Evolutionary conservation across 2,113 vertebrate species (phyloP).

Genomic region (Rhabdornis inornatus): DNA sequence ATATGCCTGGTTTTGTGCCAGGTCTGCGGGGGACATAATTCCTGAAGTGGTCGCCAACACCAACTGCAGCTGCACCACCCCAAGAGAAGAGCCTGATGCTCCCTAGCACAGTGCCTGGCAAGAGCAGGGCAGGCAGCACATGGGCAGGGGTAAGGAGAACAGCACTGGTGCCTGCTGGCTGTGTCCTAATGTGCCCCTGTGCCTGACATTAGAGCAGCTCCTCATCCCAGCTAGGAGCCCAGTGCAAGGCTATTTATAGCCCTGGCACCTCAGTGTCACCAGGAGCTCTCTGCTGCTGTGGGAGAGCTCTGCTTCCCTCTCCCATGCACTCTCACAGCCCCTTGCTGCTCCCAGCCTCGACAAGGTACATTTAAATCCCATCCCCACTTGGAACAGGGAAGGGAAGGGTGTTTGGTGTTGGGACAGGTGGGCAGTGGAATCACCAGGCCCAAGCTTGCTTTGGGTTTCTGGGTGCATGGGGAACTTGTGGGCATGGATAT

Average conservation of each 20-base stretch:
- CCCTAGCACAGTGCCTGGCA: background rate
- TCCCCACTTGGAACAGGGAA: background rate
- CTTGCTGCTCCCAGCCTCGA: accelerated
- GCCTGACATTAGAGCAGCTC: constrained; percentile 6
- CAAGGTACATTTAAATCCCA: constrained; percentile 35
- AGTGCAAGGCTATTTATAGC: background rate
- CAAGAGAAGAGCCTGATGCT: background rate
- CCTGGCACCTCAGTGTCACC: background rate
- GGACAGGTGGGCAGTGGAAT: background rate
- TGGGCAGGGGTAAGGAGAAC: background rate
- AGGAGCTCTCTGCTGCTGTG: background rate
- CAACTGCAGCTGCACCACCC: background rate
- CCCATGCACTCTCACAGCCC: background rate
- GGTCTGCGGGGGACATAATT: accelerated
- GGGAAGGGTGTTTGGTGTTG: background rate
- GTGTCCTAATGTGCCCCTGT: background rate
- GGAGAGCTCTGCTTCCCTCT: background rate
- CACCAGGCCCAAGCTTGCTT: background rate
- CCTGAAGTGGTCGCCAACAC: background rate
- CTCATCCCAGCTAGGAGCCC: background rate
- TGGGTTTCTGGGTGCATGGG: background rate
- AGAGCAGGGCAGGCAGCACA: background rate
- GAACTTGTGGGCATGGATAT: background rate
- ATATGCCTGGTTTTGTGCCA: accelerated
- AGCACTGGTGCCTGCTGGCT: accelerated